These are phyloP conservation scores for Crossaster papposus DNA, from an alignment of 53 echinoderm and acorn worm genomes.

Conservation along the genomic window DNA sequence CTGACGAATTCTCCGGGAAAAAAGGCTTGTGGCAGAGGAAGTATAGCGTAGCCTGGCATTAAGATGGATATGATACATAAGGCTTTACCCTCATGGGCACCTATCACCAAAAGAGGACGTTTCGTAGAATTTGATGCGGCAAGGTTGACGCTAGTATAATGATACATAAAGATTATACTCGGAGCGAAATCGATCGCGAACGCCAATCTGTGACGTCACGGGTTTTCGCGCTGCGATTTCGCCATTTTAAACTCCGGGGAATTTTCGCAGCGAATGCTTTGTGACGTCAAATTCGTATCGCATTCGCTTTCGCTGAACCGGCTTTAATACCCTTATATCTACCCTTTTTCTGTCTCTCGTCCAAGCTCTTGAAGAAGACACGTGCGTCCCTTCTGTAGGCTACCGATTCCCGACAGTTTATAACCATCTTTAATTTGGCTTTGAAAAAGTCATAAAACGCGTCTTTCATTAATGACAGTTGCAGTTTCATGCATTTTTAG, in stretches of 20 bases:
- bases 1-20: background rate
- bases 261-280: too few species aligned
- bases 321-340: background rate
- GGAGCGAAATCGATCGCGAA: too few species aligned
- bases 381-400: background rate
- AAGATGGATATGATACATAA: constrained; percentile 15
- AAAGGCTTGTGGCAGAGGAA: background rate
- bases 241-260: too few species aligned
- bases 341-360: background rate
- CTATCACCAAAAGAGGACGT: background rate
- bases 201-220: too few species aligned
- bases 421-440: background rate
- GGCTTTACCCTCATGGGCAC: background rate
- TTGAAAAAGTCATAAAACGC: background rate
- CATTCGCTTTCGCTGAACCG: too few species aligned
- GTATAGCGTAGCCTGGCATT: background rate
- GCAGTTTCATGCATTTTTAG: background rate
- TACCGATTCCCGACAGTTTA: background rate
- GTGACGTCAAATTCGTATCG: too few species aligned
- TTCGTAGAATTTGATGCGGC: background rate
- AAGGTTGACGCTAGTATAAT: background rate
- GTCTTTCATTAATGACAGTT: background rate
- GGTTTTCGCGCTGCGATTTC: too few species aligned
- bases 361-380: background rate
- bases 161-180: too few species aligned